Evolutionary conservation across 53 echinoderm and acorn worm genomes (phyloP).

Genomic region (Echinometra lucunter): DNA sequence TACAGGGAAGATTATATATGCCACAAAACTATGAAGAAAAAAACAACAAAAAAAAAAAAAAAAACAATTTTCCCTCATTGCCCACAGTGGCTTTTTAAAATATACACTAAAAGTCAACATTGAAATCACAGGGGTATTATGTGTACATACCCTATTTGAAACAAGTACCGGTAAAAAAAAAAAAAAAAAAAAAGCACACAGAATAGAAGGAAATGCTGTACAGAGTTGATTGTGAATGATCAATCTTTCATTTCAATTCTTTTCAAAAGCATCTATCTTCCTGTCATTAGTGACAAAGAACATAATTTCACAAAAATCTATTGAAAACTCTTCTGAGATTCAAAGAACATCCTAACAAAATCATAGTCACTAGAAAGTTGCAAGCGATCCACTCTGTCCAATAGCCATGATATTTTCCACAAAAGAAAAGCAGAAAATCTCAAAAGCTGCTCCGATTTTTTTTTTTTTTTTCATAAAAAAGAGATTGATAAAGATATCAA

Average conservation of each 20-base stretch:
- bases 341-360: background rate
- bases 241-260: background rate
- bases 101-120: too few relatives aligned
- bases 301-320: background rate
- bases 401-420: background rate
- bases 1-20: background rate
- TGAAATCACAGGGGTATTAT: too few relatives aligned
- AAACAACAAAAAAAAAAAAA: background rate
- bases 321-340: background rate
- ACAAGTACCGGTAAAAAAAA: too few relatives aligned
- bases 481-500: too few relatives aligned
- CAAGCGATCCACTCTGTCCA: too few relatives aligned
- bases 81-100: too few relatives aligned
- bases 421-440: background rate
- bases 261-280: background rate
- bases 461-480: too few relatives aligned
- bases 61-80: background rate
- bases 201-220: background rate
- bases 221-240: background rate
- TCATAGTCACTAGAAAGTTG: background rate
- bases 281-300: background rate
- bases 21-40: background rate
- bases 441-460: too few relatives aligned
- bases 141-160: too few relatives aligned
- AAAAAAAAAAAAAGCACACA: background rate